Conservation (phyloP, 2,888 invertebrate genomes). For the Oegoconia quadripuncta region DNA sequence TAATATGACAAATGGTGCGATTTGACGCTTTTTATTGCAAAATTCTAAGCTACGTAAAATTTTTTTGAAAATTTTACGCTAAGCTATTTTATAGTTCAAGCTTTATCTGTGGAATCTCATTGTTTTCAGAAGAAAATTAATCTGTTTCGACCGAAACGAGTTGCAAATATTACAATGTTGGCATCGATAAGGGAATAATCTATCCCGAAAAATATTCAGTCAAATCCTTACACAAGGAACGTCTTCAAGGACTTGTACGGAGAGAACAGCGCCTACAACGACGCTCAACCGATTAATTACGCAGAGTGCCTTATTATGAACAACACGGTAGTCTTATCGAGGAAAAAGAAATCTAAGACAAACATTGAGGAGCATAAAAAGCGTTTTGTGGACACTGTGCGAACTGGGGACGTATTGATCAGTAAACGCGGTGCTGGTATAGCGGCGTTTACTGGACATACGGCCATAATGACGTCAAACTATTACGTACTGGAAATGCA, state of each 20-base stretch:
- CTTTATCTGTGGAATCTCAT: constrained; percentile 22
- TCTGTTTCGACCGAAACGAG: constrained; percentile 31
- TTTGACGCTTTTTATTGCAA: no score
- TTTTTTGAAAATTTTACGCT: no score
- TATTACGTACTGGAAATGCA: constrained; percentile 51
- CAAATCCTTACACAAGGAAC: constrained; percentile 46
- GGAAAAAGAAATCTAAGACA: constrained; percentile 44
- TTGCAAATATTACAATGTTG: constrained; percentile 34
- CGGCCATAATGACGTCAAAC: constrained; percentile 50
- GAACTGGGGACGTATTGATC: constrained; percentile 47
- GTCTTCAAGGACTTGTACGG: constrained; percentile 45
- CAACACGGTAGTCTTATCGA: constrained; percentile 48
- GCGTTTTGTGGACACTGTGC: constrained; percentile 43
- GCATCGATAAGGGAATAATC: constrained; percentile 53
- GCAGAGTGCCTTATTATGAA: constrained; percentile 55
- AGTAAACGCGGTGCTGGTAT: constrained; percentile 33
- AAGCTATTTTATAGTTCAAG: no score
- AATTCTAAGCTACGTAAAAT: no score
- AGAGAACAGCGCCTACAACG: constrained; percentile 37
- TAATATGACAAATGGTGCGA: no score
- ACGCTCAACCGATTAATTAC: constrained; percentile 42
- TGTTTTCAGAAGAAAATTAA: constrained; percentile 35
- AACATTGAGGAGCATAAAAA: constrained; percentile 45
- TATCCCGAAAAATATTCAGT: constrained; percentile 52
- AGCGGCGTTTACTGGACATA: constrained; percentile 44